phyloP scores from a whole-genome alignment of 1,140 invertebrate genomes.

The Diorhabda sublineata region DNA sequence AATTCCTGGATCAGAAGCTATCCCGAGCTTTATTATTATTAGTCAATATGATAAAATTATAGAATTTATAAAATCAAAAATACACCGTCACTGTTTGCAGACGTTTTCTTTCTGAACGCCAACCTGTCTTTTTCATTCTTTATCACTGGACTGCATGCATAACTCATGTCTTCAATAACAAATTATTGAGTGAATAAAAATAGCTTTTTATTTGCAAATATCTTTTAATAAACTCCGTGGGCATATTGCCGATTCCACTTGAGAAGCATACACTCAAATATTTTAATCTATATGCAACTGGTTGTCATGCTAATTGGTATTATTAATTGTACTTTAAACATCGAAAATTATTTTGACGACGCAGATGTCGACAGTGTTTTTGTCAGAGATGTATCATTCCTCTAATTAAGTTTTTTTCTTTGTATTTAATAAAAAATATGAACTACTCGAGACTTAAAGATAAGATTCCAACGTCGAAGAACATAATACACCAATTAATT shows the following conservation, averaged over 20 bases:
- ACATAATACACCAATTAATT: too few species aligned
- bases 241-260: neutral
- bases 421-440: too few species aligned
- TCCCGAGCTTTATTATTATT: too few species aligned
- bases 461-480: too few species aligned
- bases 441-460: too few species aligned
- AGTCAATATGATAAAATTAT: too few species aligned
- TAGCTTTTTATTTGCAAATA: constrained; percentile 15
- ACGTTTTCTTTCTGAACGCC: constrained; percentile 16
- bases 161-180: constrained; percentile 30
- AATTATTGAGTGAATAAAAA: constrained; percentile 29
- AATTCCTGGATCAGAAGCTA: too few species aligned
- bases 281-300: constrained; percentile 5
- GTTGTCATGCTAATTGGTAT: constrained; percentile 9
- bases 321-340: neutral
- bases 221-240: constrained; percentile 20
- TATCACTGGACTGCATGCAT: constrained; percentile 25
- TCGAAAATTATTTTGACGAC: too few species aligned
- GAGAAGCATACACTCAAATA: neutral
- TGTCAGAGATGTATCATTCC: too few species aligned
- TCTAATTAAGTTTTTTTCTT: too few species aligned
- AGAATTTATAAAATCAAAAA: neutral
- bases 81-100: neutral
- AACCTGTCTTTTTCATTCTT: constrained; percentile 13
- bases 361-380: too few species aligned